A percentile compares a stretch with the other conserved stretches of the same genome.
phyloP scores from a whole-genome alignment of 2,113 vertebrate genomes.

The Herpailurus yagouaroundi region DNA sequence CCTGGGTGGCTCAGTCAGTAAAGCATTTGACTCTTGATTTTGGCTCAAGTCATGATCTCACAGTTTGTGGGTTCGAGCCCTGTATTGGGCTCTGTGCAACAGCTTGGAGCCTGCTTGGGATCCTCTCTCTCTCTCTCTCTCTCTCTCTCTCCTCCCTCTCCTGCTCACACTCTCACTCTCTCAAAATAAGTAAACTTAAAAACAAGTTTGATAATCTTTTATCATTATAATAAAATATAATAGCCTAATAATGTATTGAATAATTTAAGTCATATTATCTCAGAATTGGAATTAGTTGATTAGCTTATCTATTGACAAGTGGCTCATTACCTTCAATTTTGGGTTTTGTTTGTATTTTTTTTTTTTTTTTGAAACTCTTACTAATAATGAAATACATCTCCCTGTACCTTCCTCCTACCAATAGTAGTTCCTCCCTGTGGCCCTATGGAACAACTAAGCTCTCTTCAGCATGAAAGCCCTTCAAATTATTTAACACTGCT shows the following conservation, averaged over 20 bases:
- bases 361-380: background rate
- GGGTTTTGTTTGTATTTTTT: background rate
- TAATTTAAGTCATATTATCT: background rate
- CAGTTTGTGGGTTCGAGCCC: too few species aligned
- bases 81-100: too few species aligned
- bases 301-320: background rate
- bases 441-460: background rate
- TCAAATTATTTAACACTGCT: background rate
- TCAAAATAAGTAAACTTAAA: too few species aligned
- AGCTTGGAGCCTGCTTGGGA: too few species aligned
- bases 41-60: too few species aligned
- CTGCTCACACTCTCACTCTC: too few species aligned
- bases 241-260: background rate
- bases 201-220: background rate
- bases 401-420: background rate
- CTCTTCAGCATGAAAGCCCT: background rate
- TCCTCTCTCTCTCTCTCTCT: too few species aligned
- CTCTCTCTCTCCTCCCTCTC: too few species aligned
- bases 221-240: background rate
- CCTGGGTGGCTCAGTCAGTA: too few species aligned
- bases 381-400: background rate
- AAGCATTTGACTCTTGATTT: too few species aligned
- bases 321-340: background rate
- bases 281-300: background rate
- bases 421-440: background rate